Conservation (phyloP, 2,113 vertebrate genomes). For the Polypterus senegalus region DNA sequence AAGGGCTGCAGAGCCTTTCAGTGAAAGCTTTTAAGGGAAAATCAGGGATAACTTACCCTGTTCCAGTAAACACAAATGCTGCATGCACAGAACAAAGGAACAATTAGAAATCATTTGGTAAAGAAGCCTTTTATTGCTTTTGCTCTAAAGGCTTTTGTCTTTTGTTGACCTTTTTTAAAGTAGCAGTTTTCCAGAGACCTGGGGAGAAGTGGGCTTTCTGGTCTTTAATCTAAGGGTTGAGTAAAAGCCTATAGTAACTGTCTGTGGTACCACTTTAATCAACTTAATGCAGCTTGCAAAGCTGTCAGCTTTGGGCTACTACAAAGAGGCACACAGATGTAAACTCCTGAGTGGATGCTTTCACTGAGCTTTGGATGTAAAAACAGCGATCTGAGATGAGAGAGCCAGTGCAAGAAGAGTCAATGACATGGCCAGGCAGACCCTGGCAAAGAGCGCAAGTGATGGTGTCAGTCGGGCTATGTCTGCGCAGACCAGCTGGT, state of each 20-base stretch:
- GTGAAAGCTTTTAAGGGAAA: conserved; percentile 62
- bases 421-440: conserved; percentile 39
- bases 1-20: conserved; percentile 34
- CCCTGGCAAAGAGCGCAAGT: conserved; percentile 56
- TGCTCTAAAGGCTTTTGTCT: conserved; percentile 68
- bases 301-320: conserved; percentile 55
- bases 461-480: conserved; percentile 47
- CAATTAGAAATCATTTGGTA: conserved; percentile 94
- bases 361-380: conserved; percentile 49
- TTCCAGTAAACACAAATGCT: conserved; percentile 57
- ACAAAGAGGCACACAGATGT: conserved; percentile 83
- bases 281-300: conserved; percentile 83
- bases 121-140: conserved; percentile 82
- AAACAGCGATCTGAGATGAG: conserved; percentile 46
- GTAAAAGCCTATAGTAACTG: conserved; percentile 65
- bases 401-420: conserved; percentile 48
- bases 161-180: conserved; percentile 84
- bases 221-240: conserved; percentile 90
- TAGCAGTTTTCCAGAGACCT: conserved; percentile 54
- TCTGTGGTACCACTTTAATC: conserved; percentile 83
- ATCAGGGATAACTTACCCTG: conserved; percentile 49
- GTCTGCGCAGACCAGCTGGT: conserved; percentile 56
- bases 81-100: conserved; percentile 74
- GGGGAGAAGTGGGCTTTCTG: conserved; percentile 48
- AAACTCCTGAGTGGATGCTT: conserved; percentile 51